phyloP scores from a whole-genome alignment of 2,113 vertebrate genomes.

The Tinamus guttatus region DNA sequence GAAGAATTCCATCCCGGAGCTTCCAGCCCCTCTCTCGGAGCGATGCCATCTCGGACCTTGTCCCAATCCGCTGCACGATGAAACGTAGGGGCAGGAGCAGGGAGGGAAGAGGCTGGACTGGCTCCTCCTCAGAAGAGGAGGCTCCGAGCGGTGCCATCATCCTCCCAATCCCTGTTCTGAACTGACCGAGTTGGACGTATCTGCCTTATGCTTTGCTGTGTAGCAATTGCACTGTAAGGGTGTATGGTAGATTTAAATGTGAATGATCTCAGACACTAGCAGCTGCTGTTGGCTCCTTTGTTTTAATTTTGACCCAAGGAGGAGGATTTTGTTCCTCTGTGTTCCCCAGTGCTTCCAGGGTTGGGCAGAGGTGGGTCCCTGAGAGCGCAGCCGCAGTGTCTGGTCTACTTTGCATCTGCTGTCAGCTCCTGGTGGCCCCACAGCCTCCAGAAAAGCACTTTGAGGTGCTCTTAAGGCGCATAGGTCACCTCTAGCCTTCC shows the following conservation, averaged over 20 bases:
- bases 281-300: not conserved
- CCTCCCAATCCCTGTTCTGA: not conserved
- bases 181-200: accelerated
- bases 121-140: not conserved
- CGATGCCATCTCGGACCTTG: not conserved
- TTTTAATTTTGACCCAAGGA: not conserved
- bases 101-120: not conserved
- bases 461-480: not conserved
- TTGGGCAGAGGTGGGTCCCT: not conserved
- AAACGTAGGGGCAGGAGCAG: not conserved
- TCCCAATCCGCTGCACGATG: accelerated
- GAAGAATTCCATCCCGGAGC: not conserved
- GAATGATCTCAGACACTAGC: not conserved
- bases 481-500: not conserved
- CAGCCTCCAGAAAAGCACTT: not conserved
- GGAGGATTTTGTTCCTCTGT: not conserved
- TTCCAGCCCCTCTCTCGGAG: not conserved
- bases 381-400: not conserved
- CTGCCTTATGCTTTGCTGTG: not conserved
- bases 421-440: not conserved
- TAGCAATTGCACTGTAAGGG: not conserved
- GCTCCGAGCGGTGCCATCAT: not conserved
- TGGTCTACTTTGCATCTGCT: not conserved
- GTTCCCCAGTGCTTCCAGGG: not conserved
- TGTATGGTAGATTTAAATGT: not conserved